These are phyloP conservation scores for Aplodontia rufa DNA, from an alignment of 2,113 vertebrate species.

Conservation along the genomic window DNA sequence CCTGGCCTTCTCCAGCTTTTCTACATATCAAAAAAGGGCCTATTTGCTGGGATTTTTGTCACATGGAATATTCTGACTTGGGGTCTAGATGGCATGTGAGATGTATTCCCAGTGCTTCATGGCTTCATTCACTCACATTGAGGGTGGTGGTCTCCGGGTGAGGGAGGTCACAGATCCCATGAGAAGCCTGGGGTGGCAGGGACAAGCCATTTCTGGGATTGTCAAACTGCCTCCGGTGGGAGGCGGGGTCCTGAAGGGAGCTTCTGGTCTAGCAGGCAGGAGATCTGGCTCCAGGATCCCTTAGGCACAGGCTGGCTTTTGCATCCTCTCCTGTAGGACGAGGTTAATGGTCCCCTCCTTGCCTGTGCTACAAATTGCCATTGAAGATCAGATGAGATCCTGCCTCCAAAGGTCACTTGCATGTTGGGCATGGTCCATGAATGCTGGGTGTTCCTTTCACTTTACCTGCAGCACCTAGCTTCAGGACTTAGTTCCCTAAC, in stretches of 20 bases:
- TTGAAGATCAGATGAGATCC: neutral
- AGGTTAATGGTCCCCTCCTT: neutral
- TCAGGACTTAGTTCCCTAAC: neutral
- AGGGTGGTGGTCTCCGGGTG: neutral
- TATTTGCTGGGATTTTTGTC: neutral
- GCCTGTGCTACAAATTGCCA: neutral
- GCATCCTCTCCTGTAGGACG: neutral
- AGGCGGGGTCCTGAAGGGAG: too few species aligned
- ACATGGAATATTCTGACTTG: neutral
- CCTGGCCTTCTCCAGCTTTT: neutral
- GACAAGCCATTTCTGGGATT: neutral
- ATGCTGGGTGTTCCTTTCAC: neutral
- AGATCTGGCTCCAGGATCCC: neutral
- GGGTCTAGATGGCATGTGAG: neutral
- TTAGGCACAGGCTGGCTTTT: neutral
- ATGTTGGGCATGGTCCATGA: neutral
- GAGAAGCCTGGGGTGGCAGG: neutral
- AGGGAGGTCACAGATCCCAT: neutral
- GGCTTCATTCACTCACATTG: neutral
- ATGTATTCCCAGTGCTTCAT: neutral
- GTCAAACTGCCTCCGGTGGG: neutral
- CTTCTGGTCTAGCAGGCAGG: neutral
- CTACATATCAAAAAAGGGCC: neutral
- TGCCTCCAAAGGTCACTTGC: neutral
- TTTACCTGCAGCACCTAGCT: neutral